Evolutionary conservation across 1,140 invertebrate species (phyloP).

Genomic region (Harpegnathos saltator): DNA sequence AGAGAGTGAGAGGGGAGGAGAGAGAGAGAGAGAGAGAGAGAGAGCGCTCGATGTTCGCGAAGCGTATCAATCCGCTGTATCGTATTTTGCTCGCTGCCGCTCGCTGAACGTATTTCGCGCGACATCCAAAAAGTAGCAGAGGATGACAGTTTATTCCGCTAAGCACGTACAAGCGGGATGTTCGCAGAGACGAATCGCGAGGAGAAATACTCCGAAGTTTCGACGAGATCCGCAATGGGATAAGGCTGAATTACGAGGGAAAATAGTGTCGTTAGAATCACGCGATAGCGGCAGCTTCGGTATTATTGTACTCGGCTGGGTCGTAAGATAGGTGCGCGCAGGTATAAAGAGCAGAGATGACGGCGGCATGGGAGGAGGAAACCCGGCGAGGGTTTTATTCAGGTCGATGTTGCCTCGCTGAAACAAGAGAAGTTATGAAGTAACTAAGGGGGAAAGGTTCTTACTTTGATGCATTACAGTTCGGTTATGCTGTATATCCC

Average conservation of each 20-base stretch:
- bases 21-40: no score
- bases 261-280: constrained; percentile 53
- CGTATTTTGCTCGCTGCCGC: no score
- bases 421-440: constrained; percentile 46
- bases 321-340: constrained; percentile 36
- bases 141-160: not conserved
- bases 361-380: not conserved
- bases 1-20: no score
- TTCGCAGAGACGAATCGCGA: constrained; percentile 26
- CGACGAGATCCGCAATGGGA: constrained; percentile 49
- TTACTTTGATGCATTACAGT: constrained; percentile 48
- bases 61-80: no score
- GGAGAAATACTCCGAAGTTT: constrained; percentile 37
- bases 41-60: no score
- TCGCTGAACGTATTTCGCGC: no score
- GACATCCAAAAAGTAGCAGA: no score
- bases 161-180: not conserved
- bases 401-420: constrained; percentile 33
- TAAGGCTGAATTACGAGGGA: constrained; percentile 49
- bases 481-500: constrained; percentile 6
- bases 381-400: constrained; percentile 34
- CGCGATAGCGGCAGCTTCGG: constrained; percentile 43
- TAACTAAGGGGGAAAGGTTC: constrained; percentile 37
- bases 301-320: constrained; percentile 32
- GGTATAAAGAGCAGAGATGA: constrained; percentile 35